Conservation (phyloP, 2,888 invertebrate species). For the Scaptodrosophila latifasciaeformis region DNA sequence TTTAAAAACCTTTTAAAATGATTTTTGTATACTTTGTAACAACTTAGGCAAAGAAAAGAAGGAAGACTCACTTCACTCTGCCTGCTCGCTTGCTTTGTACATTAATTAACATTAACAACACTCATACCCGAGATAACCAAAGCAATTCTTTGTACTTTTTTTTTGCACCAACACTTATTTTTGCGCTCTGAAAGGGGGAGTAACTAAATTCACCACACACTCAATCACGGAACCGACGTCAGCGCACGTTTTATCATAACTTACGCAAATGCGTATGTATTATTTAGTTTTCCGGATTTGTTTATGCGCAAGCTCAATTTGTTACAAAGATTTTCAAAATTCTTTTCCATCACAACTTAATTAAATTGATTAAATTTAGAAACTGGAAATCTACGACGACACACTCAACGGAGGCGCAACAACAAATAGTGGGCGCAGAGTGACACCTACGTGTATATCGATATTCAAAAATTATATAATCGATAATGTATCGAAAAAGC, state of each 20-base stretch:
- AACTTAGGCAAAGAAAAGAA: too few species aligned
- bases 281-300: too few species aligned
- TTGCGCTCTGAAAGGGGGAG: slow-evolving; percentile 44
- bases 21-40: slow-evolving; percentile 38
- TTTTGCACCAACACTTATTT: slow-evolving; percentile 69
- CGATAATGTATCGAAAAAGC: too few species aligned
- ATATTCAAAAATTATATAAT: too few species aligned
- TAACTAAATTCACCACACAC: slow-evolving; percentile 63
- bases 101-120: slow-evolving; percentile 59
- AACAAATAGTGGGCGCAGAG: slow-evolving; percentile 46
- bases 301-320: not conserved
- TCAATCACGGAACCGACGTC: slow-evolving; percentile 44
- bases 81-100: not conserved
- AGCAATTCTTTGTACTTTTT: slow-evolving; percentile 35
- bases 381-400: slow-evolving; percentile 46
- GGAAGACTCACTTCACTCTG: not conserved
- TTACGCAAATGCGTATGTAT: too few species aligned
- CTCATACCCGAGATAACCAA: slow-evolving; percentile 56
- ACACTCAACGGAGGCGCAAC: slow-evolving; percentile 54
- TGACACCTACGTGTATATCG: too few species aligned
- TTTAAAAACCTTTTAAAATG: slow-evolving; percentile 47
- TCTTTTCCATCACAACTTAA: slow-evolving; percentile 26
- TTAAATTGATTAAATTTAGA: slow-evolving; percentile 42
- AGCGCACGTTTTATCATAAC: slow-evolving; percentile 60
- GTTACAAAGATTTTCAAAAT: slow-evolving; percentile 10